These are phyloP conservation scores for Tetranychus piercei DNA, from an alignment of 2,888 invertebrate genomes.

Conservation along the genomic window DNA sequence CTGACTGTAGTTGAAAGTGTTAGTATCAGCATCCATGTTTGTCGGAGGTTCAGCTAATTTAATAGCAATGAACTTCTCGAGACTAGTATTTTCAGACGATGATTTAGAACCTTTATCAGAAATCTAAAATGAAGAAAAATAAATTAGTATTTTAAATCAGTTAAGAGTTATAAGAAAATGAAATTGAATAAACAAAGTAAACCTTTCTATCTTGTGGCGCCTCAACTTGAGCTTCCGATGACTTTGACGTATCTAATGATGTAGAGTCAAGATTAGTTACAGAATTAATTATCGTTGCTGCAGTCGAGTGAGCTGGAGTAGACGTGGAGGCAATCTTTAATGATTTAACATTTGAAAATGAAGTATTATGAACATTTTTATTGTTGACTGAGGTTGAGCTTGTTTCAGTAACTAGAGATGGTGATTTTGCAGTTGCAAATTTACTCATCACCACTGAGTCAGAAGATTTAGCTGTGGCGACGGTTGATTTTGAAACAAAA, in stretches of 20 bases:
- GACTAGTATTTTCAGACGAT: background rate
- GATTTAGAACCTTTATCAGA: background rate
- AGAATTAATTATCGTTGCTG: background rate
- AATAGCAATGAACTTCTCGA: background rate
- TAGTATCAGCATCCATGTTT: slow-evolving; percentile 15
- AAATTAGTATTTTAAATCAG: background rate
- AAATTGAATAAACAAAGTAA: background rate
- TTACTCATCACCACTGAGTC: no score
- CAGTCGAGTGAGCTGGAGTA: background rate
- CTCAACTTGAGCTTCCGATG: background rate
- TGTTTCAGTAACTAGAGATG: no score
- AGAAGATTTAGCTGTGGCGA: no score
- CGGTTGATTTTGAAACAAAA: no score
- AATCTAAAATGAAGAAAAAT: background rate
- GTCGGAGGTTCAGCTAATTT: slow-evolving; percentile 1
- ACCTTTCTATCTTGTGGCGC: background rate
- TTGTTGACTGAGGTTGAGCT: background rate
- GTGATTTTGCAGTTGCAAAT: no score
- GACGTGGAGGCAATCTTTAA: background rate
- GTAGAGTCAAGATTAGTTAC: background rate
- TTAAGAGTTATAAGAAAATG: background rate
- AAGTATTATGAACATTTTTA: background rate
- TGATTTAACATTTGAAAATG: background rate
- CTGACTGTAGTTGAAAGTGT: slow-evolving; percentile 16
- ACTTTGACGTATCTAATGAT: background rate